Base-by-base conservation (phyloP, 2,113 vertebrate species). In the Sebastes fasciatus region DNA sequence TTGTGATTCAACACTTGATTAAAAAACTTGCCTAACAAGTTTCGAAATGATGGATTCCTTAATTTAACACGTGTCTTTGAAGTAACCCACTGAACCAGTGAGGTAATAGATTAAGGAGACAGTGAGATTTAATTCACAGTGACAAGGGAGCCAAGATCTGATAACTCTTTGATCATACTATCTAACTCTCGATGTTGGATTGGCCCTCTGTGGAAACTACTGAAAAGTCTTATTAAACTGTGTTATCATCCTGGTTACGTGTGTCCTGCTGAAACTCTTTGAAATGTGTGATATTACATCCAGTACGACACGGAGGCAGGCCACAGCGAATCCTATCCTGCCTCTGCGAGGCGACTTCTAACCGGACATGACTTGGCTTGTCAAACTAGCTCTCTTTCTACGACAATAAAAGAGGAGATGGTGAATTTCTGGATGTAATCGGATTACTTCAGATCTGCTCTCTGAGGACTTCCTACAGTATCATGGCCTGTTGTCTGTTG, bases 191-290 rank as follows among this genome's bases (percentile, higher is more conserved):
- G n/a, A 19, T 83, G 79, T 23, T 67, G n/a, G 26, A 45, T 52
- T 57, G 77, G 63, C 84, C 75, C 79, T 61, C 26, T 45, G 52
- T 74, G 64, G 62, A 87, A 64, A 79, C 42, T 23, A 23, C 51
- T 52, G 69, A 60, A 60, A 80, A 75, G 58, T 82, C 83, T 77
- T 84, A 84, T 88, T 86, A 89, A 82, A 68, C 58, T 10, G 34
- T 61, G 73, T 80, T 82, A 86, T 63, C 87, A 1, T 89, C 80
- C 64, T 76, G 68, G 83, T 82, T 76, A 63, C 10, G 52, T 12
- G 1, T 65, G 55, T 73, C 5, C 65, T 77, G 46, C 52, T 72
- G 79, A 74, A 85, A 60, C 23, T 52, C 21, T 77, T 68, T 83
- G 60, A 77, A 54, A 82, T 76, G 66, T 63, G 80, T 21, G 68